Base-by-base conservation (phyloP, 2,113 vertebrate species). In the Toxotes chatareus region DNA sequence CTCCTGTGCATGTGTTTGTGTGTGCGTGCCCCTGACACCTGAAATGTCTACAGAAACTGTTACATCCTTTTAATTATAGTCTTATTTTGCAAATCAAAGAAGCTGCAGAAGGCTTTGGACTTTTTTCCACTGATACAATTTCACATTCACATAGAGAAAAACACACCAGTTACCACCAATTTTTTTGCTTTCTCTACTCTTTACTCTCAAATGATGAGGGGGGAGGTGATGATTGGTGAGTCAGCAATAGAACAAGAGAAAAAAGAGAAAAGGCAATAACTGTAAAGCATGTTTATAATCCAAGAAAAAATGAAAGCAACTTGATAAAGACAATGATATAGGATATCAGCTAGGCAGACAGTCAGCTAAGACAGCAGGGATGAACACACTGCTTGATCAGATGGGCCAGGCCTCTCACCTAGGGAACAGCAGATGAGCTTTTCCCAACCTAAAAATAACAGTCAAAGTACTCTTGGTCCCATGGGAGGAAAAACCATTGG, bases 381-480 rank as follows among this genome's bases (percentile, higher is more conserved):
- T 76, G 44, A 82, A 76, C 40, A 70, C 46, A 36, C 34, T 62
- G 59, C 38, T 47, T 86, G 73, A 85, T 93, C 88, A 86, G 80
- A 88, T 91, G 89, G 76, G 85, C 82, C 62, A 56, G 76, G 82
- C 76, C 69, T 87, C 81, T 90, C 87, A 93, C 84, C 91, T 92
- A 77, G 84, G 86, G 88, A 91, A 83, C 69, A 12, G 73, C 78
- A 88, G 46, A 92, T 84, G 60, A 93, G 90, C 91, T 80, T 92
- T 89, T 90, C 72, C 65, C 74, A 72, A 76, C 65, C 93, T 94
- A 93, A 93, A 94, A 93, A 92, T 93, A 93, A 80, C 81, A 83
- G 72, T 65, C 21, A 85, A 89, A 91, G 85, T 84, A 80, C 89
- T 89, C 76, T 65, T 40, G 61, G 63, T 90, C 89, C 80, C 86